Conservation (phyloP, 2,797 vertebrate species). For the Phoeniculus purpureus region DNA sequence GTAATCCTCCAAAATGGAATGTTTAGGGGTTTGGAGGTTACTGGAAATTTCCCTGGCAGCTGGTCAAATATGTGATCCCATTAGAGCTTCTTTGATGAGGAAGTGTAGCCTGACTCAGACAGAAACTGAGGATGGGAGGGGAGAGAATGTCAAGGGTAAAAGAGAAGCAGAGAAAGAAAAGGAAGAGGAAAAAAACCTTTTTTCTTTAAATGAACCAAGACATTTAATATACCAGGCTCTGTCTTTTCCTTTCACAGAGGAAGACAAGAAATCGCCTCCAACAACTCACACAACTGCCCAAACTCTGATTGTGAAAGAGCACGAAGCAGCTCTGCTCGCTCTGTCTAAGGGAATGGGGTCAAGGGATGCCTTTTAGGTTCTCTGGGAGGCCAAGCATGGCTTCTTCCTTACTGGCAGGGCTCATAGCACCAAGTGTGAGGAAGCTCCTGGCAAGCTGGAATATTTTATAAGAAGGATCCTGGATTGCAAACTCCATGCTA, state of each 20-base stretch:
- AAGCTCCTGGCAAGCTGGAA: background rate
- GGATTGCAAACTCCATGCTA: background rate
- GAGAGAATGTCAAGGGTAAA: constrained; percentile 16
- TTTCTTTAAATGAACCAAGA: constrained; percentile 47
- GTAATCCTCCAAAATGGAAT: constrained; percentile 70
- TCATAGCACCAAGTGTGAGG: fast-evolving
- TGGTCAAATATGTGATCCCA: constrained; percentile 65
- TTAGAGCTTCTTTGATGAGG: constrained; percentile 70
- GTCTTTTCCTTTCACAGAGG: constrained; percentile 49
- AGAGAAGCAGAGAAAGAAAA: constrained; percentile 24
- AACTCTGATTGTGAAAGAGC: constrained; percentile 37
- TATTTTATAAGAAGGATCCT: background rate
- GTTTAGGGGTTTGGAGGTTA: constrained; percentile 53
- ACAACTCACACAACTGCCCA: constrained; percentile 45
- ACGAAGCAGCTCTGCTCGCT: constrained; percentile 35
- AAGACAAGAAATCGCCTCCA: constrained; percentile 68
- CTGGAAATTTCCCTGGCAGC: constrained; percentile 73
- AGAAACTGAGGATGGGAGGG: constrained; percentile 32
- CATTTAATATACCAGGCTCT: constrained; percentile 65
- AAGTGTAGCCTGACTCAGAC: constrained; percentile 51
- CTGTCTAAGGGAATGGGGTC: background rate
- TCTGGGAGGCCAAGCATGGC: background rate
- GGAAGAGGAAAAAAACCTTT: constrained; percentile 51
- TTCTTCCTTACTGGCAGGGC: background rate
- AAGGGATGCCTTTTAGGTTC: background rate